Evolutionary conservation across 1,140 invertebrate genomes (phyloP), one percentile per base, ranked within the genome.

Genomic region (Plutomurus gul): DNA sequence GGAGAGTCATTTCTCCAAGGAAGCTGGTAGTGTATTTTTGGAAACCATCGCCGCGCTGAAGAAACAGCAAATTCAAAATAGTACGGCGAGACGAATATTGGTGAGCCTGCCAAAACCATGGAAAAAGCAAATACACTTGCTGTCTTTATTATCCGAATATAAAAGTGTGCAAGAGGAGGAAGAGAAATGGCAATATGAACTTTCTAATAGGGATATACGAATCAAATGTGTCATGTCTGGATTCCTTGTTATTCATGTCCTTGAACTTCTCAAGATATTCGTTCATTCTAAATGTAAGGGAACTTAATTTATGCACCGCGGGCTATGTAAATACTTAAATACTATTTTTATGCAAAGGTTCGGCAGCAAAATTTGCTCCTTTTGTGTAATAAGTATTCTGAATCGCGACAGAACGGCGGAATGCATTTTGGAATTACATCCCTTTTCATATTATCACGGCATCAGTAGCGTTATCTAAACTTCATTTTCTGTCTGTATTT

Each of bases 251-350:
- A 75, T 82, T 25, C 81, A 82, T 46, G 27, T 80, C 11, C 27
- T 82, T 7, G 81, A 82, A 40, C 33, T 80, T 13, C 36, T 56
- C 3, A 74, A 82, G 56, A 7, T 82, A n/a, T 43, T 37, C 22
- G 30, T 77, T 18, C 39, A 40, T 18, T 46, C 33, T 37, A 65
- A 65, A 75, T 36, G 80, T 78, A 75, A n/a, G 3, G 13, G 2
- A 1, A 46, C n/a, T 33, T 16, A 37, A 37, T 18, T 33, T 10
- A 71, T 36, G 40, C 73, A 43, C n/a, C 7, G 27, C 10, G 6
- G 43, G 18, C 33, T 20, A 71, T 76, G 18, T 39, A n/a, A n/a
- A 11, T 43, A 3, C 22, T 16, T 33, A 27, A 16, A 43, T 74
- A 71, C 16, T 75, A 56, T 56, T 36, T 60, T 40, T 36, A 1